Conservation (phyloP, 2,888 invertebrate species). For the Seira ritae region DNA sequence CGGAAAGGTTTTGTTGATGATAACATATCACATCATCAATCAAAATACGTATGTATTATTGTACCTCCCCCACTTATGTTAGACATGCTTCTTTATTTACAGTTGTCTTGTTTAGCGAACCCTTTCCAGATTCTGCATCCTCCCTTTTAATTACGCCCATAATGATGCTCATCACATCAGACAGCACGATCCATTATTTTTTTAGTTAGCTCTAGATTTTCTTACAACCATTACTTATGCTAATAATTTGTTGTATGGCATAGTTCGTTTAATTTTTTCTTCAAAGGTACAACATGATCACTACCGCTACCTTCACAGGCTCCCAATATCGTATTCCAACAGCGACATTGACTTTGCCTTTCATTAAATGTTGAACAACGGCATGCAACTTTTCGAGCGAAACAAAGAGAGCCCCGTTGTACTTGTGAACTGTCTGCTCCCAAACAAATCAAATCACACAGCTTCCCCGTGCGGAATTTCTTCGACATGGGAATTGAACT, state of each 20-base stretch:
- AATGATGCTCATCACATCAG: too few relatives aligned
- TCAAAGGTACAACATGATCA: too few relatives aligned
- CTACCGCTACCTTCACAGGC: background rate
- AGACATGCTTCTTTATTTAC: too few relatives aligned
- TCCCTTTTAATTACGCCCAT: background rate
- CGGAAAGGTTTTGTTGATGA: too few relatives aligned
- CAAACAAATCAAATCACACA: background rate
- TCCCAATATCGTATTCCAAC: slow-evolving; percentile 9
- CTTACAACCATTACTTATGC: slow-evolving; percentile 4
- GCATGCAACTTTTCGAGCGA: background rate
- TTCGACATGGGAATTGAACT: slow-evolving; percentile 6
- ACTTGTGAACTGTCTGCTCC: too few relatives aligned
- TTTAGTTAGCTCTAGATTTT: background rate
- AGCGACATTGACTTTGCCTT: slow-evolving; percentile 19
- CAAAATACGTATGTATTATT: too few relatives aligned
- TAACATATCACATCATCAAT: too few relatives aligned
- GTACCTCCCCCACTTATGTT: too few relatives aligned
- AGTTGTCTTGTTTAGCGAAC: too few relatives aligned
- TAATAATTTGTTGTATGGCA: too few relatives aligned
- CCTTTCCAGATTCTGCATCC: background rate
- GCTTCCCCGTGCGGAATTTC: background rate
- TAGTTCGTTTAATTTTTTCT: too few relatives aligned
- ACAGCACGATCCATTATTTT: too few relatives aligned
- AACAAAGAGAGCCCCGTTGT: background rate
- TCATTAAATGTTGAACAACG: background rate